Evolutionary conservation across 1,140 invertebrate species (phyloP), one percentile per base, ranked within the genome.

Genomic region (Cotesia typhae): DNA sequence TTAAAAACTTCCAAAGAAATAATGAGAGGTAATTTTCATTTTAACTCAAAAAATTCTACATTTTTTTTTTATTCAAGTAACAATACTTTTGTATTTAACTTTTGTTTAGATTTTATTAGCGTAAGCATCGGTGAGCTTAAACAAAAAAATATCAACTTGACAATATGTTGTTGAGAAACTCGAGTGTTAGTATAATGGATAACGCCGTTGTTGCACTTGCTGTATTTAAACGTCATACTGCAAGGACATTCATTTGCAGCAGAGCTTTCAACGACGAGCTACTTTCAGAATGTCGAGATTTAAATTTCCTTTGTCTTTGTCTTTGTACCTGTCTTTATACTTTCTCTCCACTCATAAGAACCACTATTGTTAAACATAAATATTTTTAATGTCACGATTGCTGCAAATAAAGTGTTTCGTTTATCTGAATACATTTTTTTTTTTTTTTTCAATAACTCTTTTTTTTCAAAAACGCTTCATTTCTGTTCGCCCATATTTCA

Each of bases 151-250:
- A 12, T 36, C 6, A 37, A 37, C 60, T 61, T 28, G 17, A 61
- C 10, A 35, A 35, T 37, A 28, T 35, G 35, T 61, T 61, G 17
- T 61, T 35, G 35, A 20, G 60, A 12, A 12, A 37, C 60, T 61
- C 35, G 2, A 61, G 60, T 61, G 20, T 61, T 61, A 35, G 35
- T 37, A 37, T 61, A 61, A 61, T 61, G 60, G 17, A 61, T 61
- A 61, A 61, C 60, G 4, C 60, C 17, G 20, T 61, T 7, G 6
- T 57, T 20, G 6, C 53, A 17, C 53, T 57, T 57, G 17, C 53
- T 57, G 53, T 57, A 57, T 57, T 61, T 61, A 61, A 61, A 61
- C 60, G 17, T 35, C 60, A 28, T 12, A 61, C 17, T 20, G 35
- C 5, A 10, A 12, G 3, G 17, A 35, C 12, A 61, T 61, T 61